phyloP scores from a whole-genome alignment of 2,113 vertebrate genomes.

The Meriones unguiculatus region DNA sequence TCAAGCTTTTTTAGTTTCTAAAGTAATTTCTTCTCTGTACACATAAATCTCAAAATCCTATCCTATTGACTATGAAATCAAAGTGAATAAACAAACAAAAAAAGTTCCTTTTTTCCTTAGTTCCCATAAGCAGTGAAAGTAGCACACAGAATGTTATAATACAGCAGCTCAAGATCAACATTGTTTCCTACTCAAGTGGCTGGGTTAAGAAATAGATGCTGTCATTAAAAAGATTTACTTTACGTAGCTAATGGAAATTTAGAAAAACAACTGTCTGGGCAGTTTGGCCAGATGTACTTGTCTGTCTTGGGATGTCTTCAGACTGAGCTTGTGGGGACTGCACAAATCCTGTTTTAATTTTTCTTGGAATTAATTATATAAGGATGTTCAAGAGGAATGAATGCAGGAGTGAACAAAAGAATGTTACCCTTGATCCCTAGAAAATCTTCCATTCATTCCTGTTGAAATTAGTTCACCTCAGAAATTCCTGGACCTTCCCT shows the following conservation, averaged over 20 bases:
- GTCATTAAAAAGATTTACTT: neutral
- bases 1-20: slow-evolving; percentile 1
- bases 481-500: neutral
- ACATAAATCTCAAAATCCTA: slow-evolving; percentile 13
- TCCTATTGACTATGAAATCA: slow-evolving; percentile 29
- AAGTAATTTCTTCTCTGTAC: neutral
- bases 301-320: neutral
- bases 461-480: neutral
- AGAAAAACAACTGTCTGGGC: neutral
- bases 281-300: neutral
- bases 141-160: neutral
- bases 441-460: neutral
- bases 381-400: neutral
- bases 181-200: neutral
- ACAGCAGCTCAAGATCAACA: neutral
- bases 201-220: slow-evolving; percentile 11
- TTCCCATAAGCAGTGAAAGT: neutral
- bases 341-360: neutral
- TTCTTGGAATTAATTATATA: neutral
- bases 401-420: neutral
- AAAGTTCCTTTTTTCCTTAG: neutral
- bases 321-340: neutral
- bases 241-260: neutral
- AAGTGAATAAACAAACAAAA: slow-evolving; percentile 2
- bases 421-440: neutral